phyloP scores from a whole-genome alignment of 92 coral and sea anemone species.

The Montipora capitata region DNA sequence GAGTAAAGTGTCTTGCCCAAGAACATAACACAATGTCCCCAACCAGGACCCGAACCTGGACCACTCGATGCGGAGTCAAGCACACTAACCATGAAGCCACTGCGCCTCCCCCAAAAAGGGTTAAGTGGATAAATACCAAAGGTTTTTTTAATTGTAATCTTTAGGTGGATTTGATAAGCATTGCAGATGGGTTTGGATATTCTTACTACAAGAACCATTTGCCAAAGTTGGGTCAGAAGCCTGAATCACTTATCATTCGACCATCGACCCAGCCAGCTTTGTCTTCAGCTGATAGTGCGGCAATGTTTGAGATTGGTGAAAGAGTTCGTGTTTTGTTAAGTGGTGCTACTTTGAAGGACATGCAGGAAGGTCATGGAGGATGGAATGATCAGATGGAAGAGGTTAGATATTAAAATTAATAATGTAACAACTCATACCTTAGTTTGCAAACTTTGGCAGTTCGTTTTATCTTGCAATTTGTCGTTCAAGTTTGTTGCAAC shows the following conservation, averaged over 20 bases:
- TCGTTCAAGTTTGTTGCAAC: too few species aligned
- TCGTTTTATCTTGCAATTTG: too few species aligned
- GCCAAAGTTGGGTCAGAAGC: constrained; percentile 80
- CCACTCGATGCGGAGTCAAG: too few species aligned
- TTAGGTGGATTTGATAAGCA: constrained; percentile 79
- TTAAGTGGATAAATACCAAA: constrained; percentile 11
- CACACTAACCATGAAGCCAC: too few species aligned
- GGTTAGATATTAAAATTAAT: constrained; percentile 34
- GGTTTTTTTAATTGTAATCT: constrained; percentile 52
- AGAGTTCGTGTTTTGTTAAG: constrained; percentile 59
- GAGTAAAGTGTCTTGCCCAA: too few species aligned
- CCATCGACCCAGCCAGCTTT: constrained; percentile 10
- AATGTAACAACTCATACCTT: too few species aligned
- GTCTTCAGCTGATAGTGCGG: not conserved
- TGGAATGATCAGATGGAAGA: constrained; percentile 90
- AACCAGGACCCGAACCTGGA: too few species aligned
- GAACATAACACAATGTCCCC: too few species aligned
- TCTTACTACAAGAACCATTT: constrained; percentile 84
- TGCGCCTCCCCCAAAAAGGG: too few species aligned
- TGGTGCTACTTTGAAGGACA: constrained; percentile 49
- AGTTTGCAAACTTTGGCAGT: too few species aligned
- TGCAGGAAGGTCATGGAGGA: constrained; percentile 87
- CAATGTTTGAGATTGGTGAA: constrained; percentile 62
- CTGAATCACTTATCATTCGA: constrained; percentile 64
- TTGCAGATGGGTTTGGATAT: constrained; percentile 64